Evolutionary conservation across 1,140 invertebrate genomes (phyloP).

Genomic region (Mya arenaria): DNA sequence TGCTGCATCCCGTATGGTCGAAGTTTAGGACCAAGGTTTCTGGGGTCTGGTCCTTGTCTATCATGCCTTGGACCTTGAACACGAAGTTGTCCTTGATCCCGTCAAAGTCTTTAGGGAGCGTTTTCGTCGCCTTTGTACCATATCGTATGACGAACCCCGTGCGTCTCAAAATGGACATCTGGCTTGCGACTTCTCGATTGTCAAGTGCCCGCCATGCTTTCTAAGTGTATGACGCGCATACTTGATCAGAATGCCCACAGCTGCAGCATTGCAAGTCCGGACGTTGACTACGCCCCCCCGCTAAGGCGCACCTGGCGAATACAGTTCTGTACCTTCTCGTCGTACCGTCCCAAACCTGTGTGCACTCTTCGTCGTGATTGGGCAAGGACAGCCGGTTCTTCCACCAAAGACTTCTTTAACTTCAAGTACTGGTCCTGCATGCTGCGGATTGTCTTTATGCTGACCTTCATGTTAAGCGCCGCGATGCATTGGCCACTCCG

Average conservation of each 20-base stretch:
- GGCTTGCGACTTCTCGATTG: conserved; percentile 31
- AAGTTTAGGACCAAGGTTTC: conserved; percentile 22
- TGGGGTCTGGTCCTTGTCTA: background rate
- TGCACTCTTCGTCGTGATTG: background rate
- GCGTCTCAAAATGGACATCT: conserved; percentile 42
- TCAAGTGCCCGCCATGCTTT: conserved; percentile 52
- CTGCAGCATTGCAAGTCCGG: too few relatives aligned
- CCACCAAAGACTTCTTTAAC: background rate
- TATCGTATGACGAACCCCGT: conserved; percentile 61
- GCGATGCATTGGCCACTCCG: background rate
- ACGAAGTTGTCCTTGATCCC: conserved; percentile 41
- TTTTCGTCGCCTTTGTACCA: conserved; percentile 53
- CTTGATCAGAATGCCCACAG: too few relatives aligned
- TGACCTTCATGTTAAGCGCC: background rate
- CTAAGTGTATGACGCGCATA: conserved; percentile 35
- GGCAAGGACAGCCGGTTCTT: background rate
- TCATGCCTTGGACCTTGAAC: too few relatives aligned
- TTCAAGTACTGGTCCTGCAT: conserved; percentile 2
- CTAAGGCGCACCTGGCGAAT: too few relatives aligned
- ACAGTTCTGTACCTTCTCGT: too few relatives aligned
- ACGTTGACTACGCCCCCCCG: too few relatives aligned
- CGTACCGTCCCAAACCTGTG: background rate
- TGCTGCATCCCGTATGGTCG: conserved; percentile 24
- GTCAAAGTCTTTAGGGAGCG: conserved; percentile 58
- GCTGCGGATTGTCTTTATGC: background rate